These are phyloP conservation scores for Montipora cactus DNA, from an alignment of 64 coral and sea anemone genomes.

Conservation along the genomic window DNA sequence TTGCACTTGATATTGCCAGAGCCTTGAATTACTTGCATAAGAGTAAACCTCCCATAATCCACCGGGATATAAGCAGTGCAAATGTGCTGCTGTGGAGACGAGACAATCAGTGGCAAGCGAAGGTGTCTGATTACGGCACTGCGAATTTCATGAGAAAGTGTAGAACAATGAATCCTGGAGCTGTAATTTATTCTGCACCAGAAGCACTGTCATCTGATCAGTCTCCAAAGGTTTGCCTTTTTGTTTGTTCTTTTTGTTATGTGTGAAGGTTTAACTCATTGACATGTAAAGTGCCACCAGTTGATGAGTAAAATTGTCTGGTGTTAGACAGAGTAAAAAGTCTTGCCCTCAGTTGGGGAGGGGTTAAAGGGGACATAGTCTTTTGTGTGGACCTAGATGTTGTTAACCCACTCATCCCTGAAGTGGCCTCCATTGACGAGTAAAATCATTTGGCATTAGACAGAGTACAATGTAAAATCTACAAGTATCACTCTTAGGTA, in stretches of 20 bases:
- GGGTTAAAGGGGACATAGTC: no score
- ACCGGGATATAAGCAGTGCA: slow-evolving; percentile 94
- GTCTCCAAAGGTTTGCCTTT: slow-evolving; percentile 82
- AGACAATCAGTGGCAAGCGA: slow-evolving; percentile 81
- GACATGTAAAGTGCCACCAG: no score
- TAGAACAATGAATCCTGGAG: slow-evolving; percentile 77
- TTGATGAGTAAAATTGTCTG: no score
- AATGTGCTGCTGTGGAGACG: slow-evolving; percentile 95
- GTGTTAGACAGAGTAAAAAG: no score
- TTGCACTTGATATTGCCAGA: slow-evolving; percentile 78
- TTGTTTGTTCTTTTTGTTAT: not conserved
- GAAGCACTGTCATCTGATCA: slow-evolving; percentile 82
- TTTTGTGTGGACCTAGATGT: no score
- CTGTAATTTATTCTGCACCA: slow-evolving; percentile 87
- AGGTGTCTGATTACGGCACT: slow-evolving; percentile 95
- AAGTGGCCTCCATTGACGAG: no score
- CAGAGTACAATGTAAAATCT: no score
- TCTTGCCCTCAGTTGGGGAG: no score
- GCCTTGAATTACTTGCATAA: slow-evolving; percentile 91
- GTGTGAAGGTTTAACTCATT: no score
- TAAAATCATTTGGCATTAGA: no score
- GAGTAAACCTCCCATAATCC: slow-evolving; percentile 91
- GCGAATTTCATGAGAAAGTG: slow-evolving; percentile 94
- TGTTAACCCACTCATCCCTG: no score
- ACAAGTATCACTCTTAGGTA: no score